Evolutionary conservation across 1,140 invertebrate genomes (phyloP).

Genomic region (Drosophila trapezifrons): DNA sequence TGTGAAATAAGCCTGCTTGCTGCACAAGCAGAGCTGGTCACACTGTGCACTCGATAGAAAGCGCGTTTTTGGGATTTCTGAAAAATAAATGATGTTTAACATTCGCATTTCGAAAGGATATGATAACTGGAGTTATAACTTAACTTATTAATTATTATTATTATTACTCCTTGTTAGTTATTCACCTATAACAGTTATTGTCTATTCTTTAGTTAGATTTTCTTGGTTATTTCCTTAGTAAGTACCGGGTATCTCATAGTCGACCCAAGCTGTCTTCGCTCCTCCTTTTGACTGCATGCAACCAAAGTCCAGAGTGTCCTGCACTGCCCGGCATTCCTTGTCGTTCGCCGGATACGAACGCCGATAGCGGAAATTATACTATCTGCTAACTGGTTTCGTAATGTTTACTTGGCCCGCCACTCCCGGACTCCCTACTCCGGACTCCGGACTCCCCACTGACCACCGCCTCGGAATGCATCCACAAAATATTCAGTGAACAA

Average conservation of each 20-base stretch:
- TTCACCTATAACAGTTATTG: no score
- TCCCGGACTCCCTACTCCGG: not conserved
- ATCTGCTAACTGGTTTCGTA: slow-evolving; percentile 57
- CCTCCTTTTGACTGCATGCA: slow-evolving; percentile 5
- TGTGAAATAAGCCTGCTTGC: not conserved
- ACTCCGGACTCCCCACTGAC: not conserved
- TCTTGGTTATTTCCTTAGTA: not conserved
- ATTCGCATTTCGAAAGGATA: no score
- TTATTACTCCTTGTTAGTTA: no score
- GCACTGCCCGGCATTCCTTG: slow-evolving; percentile 22
- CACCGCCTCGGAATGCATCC: slow-evolving; percentile 38
- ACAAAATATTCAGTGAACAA: slow-evolving; percentile 77
- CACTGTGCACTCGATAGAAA: not conserved
- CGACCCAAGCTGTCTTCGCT: not conserved
- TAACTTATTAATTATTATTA: no score
- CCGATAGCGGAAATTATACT: slow-evolving; percentile 61
- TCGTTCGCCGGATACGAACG: slow-evolving; percentile 41
- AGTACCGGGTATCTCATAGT: not conserved
- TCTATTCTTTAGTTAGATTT: not conserved
- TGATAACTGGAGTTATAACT: no score
- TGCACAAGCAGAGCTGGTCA: not conserved
- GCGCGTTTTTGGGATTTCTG: no score
- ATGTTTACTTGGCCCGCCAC: slow-evolving; percentile 29
- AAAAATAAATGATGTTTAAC: no score
- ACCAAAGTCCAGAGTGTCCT: slow-evolving; percentile 21